Evolutionary conservation across 2,888 invertebrate species (phyloP).

Genomic region (Mechanitis messenoides): DNA sequence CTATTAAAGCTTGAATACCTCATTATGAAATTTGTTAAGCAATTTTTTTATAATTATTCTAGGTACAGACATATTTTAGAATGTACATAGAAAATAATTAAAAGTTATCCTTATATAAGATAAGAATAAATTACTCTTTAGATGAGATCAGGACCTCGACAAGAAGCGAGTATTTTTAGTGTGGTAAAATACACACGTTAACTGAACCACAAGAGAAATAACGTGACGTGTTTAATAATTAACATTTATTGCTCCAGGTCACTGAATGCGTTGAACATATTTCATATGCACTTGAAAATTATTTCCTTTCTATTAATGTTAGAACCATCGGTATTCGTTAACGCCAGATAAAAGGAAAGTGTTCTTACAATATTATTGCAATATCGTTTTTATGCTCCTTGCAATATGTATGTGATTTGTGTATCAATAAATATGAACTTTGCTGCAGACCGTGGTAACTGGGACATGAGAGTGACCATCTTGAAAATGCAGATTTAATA

Average conservation of each 20-base stretch:
- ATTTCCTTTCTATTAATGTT: constrained; percentile 25
- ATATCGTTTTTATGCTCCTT: constrained; percentile 14
- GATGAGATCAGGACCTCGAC: too few relatives aligned
- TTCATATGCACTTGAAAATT: constrained; percentile 16
- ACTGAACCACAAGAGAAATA: too few relatives aligned
- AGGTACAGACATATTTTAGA: not conserved
- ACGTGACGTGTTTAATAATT: not conserved
- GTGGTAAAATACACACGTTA: too few relatives aligned
- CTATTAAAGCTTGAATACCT: not conserved
- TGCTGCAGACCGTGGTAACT: constrained; percentile 28
- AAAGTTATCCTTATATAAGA: too few relatives aligned
- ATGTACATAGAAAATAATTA: too few relatives aligned
- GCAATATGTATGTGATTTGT: constrained; percentile 14
- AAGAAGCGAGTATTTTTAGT: too few relatives aligned
- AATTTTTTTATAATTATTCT: too few relatives aligned
- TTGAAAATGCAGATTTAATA: constrained; percentile 21
- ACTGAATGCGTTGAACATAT: constrained; percentile 1
- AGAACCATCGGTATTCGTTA: constrained; percentile 27
- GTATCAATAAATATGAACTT: constrained; percentile 10
- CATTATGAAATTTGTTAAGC: not conserved
- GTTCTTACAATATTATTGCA: constrained; percentile 8
- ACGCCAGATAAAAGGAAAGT: constrained; percentile 25
- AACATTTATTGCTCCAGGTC: constrained; percentile 4
- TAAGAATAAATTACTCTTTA: too few relatives aligned
- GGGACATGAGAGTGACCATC: constrained; percentile 28